Evolutionary conservation across 2,797 vertebrate species (phyloP).

Genomic region (Manis crassicaudata): DNA sequence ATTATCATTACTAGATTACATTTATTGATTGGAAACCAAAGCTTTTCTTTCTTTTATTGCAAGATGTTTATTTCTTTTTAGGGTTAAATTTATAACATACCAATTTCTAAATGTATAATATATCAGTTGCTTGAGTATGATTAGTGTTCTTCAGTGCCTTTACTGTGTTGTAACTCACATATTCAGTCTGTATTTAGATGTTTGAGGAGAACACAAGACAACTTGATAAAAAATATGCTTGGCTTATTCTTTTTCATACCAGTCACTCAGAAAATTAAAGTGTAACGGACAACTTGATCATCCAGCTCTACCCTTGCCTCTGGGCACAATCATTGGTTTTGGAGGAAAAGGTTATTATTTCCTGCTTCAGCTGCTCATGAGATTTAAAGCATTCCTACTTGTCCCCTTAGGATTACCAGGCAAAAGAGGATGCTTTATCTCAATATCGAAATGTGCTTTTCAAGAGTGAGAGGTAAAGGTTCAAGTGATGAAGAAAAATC

Average conservation of each 20-base stretch:
- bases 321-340: conserved; percentile 15
- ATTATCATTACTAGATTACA: not conserved
- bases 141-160: not conserved
- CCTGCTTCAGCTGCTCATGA: conserved; percentile 37
- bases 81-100: conserved; percentile 10
- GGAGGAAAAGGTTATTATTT: conserved; percentile 53
- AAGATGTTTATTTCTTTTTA: not conserved
- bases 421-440: conserved; percentile 23
- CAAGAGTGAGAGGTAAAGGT: not conserved
- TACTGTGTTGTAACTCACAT: not conserved
- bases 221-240: conserved; percentile 5
- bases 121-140: not conserved
- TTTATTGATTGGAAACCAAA: not conserved
- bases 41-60: conserved; percentile 34
- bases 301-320: not conserved
- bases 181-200: not conserved
- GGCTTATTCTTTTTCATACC: conserved; percentile 47
- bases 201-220: not conserved
- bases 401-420: not conserved
- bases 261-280: conserved; percentile 53
- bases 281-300: conserved; percentile 23
- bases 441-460: conserved; percentile 17
- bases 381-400: conserved; percentile 41
- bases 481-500: not conserved
- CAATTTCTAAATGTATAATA: not conserved